Conservation (phyloP, 2,797 vertebrate genomes). For the Scleropages formosus region DNA sequence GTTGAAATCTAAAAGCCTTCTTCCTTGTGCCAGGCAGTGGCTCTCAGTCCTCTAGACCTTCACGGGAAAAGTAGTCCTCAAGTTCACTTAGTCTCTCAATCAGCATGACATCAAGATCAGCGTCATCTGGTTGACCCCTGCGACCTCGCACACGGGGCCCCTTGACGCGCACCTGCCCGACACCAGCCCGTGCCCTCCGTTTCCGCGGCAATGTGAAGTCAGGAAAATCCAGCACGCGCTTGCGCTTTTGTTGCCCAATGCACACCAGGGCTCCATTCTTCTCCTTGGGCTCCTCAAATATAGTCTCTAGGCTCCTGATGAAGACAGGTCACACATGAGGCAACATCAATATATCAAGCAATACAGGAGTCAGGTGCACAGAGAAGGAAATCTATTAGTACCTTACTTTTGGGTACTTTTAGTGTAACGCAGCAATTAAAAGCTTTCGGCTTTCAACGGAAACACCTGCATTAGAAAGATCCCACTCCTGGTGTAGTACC, state of each 20-base stretch:
- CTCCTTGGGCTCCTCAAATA: constrained; percentile 93
- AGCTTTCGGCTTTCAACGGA: too few relatives aligned
- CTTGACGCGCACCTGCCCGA: constrained; percentile 57
- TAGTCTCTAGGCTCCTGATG: constrained; percentile 87
- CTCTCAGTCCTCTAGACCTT: constrained; percentile 64
- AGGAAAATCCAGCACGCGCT: constrained; percentile 86
- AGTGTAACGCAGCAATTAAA: too few relatives aligned
- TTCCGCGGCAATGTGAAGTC: constrained; percentile 90
- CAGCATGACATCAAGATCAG: constrained; percentile 83
- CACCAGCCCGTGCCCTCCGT: constrained; percentile 65
- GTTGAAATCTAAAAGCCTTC: background rate
- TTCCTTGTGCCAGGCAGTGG: background rate
- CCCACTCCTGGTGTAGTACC: too few relatives aligned
- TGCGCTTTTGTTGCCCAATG: constrained; percentile 88
- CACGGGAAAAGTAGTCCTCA: constrained; percentile 78
- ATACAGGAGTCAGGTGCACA: background rate
- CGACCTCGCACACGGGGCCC: constrained; percentile 74
- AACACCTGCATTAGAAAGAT: too few relatives aligned
- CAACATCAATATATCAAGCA: background rate
- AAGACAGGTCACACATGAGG: background rate
- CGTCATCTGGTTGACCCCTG: constrained; percentile 68
- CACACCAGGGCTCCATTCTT: constrained; percentile 83
- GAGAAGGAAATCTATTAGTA: background rate
- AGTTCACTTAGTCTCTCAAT: constrained; percentile 87
- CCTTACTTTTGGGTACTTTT: too few relatives aligned